A percentile compares a stretch with the other conserved stretches of the same genome.
These are phyloP conservation scores for Lagorchestes hirsutus DNA, from an alignment of 2,797 vertebrate species.

Conservation along the genomic window DNA sequence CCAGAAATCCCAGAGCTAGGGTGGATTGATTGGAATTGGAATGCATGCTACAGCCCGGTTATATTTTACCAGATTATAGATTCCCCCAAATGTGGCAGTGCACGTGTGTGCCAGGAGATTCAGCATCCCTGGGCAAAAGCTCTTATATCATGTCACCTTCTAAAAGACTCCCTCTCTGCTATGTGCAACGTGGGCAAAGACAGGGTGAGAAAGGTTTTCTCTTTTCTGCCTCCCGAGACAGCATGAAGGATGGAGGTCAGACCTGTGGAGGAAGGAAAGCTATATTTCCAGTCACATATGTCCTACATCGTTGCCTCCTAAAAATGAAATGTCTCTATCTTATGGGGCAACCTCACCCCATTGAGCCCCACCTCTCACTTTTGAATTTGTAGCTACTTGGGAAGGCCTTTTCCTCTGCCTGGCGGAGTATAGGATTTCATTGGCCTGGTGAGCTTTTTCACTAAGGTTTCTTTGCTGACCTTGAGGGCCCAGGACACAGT, in stretches of 20 bases:
- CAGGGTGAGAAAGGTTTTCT: not conserved
- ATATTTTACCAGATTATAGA: not conserved
- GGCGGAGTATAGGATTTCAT: slow-evolving; percentile 47
- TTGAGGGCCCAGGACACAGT: slow-evolving; percentile 90
- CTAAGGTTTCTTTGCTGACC: slow-evolving; percentile 85
- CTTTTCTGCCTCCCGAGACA: not conserved
- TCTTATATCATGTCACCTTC: not conserved
- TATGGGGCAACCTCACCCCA: not conserved
- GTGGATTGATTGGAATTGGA: not conserved
- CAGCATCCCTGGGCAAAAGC: not conserved
- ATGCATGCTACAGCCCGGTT: not conserved
- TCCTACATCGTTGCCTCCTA: slow-evolving; percentile 23
- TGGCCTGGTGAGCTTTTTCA: slow-evolving; percentile 69
- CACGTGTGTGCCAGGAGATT: not conserved
- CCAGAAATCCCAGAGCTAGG: not conserved
- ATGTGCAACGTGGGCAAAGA: not conserved
- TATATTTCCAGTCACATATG: not conserved
- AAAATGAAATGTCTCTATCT: slow-evolving; percentile 9
- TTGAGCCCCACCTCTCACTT: not conserved
- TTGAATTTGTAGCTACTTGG: slow-evolving; percentile 36
- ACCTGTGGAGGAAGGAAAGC: not conserved
- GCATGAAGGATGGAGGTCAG: not conserved
- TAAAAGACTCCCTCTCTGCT: not conserved
- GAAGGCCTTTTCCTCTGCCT: slow-evolving; percentile 58
- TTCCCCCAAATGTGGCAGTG: not conserved